These are phyloP conservation scores for Dryadula phaetusa DNA, from an alignment of 2,888 invertebrate species.

Conservation along the genomic window DNA sequence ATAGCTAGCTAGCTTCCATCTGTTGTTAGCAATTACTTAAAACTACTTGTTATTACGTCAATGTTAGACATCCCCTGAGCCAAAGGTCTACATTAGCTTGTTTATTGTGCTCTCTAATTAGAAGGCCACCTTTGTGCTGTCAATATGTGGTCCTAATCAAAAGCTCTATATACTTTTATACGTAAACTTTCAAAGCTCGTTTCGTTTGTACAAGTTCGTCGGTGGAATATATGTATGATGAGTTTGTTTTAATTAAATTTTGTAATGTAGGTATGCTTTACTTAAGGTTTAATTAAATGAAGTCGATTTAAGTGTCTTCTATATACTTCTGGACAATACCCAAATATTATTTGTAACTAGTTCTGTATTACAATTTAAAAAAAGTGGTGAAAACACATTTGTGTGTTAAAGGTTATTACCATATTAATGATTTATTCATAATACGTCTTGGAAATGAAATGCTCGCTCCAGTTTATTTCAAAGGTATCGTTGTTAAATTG, in stretches of 20 bases:
- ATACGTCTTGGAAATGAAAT: too few species aligned
- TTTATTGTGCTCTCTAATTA: slow-evolving; percentile 19
- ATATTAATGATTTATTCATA: too few species aligned
- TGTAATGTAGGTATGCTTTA: too few species aligned
- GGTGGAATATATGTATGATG: not conserved
- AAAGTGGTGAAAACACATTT: too few species aligned
- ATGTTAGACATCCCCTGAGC: slow-evolving; percentile 11
- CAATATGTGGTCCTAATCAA: slow-evolving; percentile 10
- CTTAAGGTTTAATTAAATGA: too few species aligned
- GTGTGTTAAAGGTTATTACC: too few species aligned
- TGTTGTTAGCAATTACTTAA: slow-evolving; percentile 8
- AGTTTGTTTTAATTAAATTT: not conserved
- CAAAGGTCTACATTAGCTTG: slow-evolving; percentile 10
- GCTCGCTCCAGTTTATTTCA: too few species aligned
- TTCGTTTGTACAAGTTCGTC: slow-evolving; percentile 6
- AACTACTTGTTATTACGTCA: slow-evolving; percentile 1
- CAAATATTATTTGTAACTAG: too few species aligned
- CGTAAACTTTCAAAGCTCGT: not conserved
- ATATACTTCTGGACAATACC: too few species aligned
- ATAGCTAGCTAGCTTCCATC: not conserved
- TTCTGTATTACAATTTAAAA: too few species aligned
- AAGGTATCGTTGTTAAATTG: too few species aligned
- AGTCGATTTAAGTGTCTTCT: too few species aligned
- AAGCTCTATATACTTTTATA: not conserved
- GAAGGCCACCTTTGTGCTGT: slow-evolving; percentile 9